Evolutionary conservation across 1,140 invertebrate species (phyloP), one percentile per base, ranked within the genome.

Genomic region (Drosophila nasuta): DNA sequence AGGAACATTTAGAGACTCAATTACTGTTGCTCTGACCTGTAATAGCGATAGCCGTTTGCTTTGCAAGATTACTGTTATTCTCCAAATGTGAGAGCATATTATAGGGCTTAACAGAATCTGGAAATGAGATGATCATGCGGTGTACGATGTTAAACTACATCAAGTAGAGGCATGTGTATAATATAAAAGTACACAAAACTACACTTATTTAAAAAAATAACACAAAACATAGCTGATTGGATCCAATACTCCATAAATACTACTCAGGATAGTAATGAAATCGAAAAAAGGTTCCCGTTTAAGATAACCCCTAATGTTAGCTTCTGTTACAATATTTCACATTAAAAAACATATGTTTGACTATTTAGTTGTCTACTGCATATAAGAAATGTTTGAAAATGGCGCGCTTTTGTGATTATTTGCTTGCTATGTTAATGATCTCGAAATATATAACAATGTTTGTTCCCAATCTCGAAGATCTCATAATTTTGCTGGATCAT

Each of bases 81-180:
- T 92, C 91, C 91, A 92, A 92, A 92, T 92, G 91, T 76, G 91
- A 92, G 72, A 92, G 91, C 91, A 92, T 92, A 87, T 92, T 92
- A 92, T 92, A 92, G 71, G 91, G 91, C 88, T 88, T 92, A 82
- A 91, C 79, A 76, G 88, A 82, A 91, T 88, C 91, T 92, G 91
- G 71, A 92, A 92, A 87, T 86, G 86, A 82, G 77, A 87, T 87
- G 81, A 89, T 89, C 77, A 89, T 83, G 80, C 72, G 66, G 51
- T 75, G 72, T 75, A 57, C 35, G 62, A 13, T 41, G 43, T 75
- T 75, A 57, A 69, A 52, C 72, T 75, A 69, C 66, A 35, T 68
- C 8, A 48, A 38, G 66, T 54, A 67, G 7, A 67, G 7, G 43
- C 56, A 33, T 33, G 30, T 33, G 10, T 38, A 69, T 60, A 49